Evolutionary conservation across 1,140 invertebrate species (phyloP).

Genomic region (Zaprionus vittiger): DNA sequence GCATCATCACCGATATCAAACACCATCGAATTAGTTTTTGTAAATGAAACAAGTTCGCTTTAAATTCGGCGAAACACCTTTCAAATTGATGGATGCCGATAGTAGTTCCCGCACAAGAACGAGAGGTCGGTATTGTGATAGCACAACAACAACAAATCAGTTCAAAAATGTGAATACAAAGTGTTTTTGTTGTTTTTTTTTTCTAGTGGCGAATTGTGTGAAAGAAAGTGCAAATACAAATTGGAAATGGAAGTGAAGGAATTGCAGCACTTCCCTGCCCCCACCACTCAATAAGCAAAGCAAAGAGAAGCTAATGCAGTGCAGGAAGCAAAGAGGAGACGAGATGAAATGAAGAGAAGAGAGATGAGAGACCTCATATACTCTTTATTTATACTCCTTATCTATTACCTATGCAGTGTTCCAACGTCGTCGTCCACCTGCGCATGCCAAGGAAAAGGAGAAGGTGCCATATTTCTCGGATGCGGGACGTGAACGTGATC

Average conservation of each 20-base stretch:
- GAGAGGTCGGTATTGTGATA: constrained; percentile 57
- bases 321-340: background rate
- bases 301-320: background rate
- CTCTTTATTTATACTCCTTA: constrained; percentile 13
- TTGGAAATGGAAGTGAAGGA: constrained; percentile 16
- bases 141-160: background rate
- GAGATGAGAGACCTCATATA: background rate
- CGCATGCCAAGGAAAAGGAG: constrained; percentile 4
- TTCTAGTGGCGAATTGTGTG: constrained; percentile 63
- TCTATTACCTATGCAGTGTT: constrained; percentile 40
- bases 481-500: constrained; percentile 49
- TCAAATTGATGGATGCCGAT: constrained; percentile 59
- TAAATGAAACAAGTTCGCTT: constrained; percentile 19
- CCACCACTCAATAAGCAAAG: background rate
- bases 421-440: constrained; percentile 4
- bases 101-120: constrained; percentile 45
- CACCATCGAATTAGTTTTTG: constrained; percentile 6
- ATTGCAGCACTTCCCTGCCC: background rate
- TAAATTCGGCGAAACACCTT: background rate
- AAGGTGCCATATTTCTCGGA: constrained; percentile 69
- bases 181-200: constrained; percentile 75
- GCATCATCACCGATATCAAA: background rate
- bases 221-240: constrained; percentile 40
- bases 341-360: too few relatives aligned
- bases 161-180: constrained; percentile 44